Evolutionary conservation across 2,888 invertebrate species (phyloP), one percentile per base, ranked within the genome.

Genomic region (Trisateles emortualis): DNA sequence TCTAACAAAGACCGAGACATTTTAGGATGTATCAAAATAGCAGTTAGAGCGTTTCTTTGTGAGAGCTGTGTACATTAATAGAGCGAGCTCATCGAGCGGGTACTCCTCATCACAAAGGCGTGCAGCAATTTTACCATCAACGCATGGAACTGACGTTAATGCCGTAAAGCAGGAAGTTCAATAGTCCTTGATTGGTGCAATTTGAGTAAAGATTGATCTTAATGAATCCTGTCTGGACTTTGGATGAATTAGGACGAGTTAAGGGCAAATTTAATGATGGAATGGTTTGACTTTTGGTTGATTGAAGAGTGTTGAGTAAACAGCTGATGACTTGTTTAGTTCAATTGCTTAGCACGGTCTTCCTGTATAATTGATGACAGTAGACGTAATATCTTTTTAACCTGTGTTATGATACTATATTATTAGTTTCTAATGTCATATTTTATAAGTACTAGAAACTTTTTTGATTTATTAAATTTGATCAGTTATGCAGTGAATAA

Each of bases 131-230:
- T 32, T 11, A 9, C 32, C 30, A 48, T 40, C 33, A 48, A 24
- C 45, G 29, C 36, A 24, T 26, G 33, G 11, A 33, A 8, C 26
- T 3, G 38, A 14, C 35, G 35, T 8, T 52, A 47, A 52, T 63
- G 64, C 64, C 50, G 30, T 48, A 59, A 63, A 68, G 48, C 40
- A 65, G 74, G 73, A 74, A 52, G 39, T 19, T 49, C 54, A 59
- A 68, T 68, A 52, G 55, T 54, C 54, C 61, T 65, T 68, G 65
- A 72, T 66, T 72, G 52, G 30, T 26, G 42, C 52, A 61, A 59
- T 68, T 62, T 39, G 55, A 45, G 30, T 60, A 55, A 32, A 19
- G 39, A 46, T 35, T 58, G 40, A 36, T 14, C 40, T 57, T 56
- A 68, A 63, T 68, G 65, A 36, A 58, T 60, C 24, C 32, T 38